phyloP scores from a whole-genome alignment of 2,113 vertebrate genomes.

The Scytalopus superciliaris region DNA sequence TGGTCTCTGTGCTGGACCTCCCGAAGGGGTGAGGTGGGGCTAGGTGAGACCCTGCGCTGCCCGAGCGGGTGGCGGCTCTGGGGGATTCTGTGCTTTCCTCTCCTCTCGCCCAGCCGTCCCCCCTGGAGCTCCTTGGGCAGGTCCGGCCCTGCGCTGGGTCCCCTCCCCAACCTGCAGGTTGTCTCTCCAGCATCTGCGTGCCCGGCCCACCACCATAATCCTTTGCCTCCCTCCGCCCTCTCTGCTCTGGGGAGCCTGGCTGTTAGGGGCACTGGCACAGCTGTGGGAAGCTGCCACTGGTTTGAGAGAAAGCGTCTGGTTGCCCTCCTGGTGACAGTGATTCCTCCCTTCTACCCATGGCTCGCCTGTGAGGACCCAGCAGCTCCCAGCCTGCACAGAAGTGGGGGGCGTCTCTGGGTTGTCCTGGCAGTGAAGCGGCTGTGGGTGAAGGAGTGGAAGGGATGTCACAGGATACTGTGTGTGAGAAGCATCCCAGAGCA shows the following conservation, averaged over 20 bases:
- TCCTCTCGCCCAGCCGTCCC: neutral
- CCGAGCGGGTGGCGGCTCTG: rapidly evolving
- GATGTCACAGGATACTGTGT: neutral
- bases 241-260: neutral
- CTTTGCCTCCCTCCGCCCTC: neutral
- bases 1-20: neutral
- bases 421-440: neutral
- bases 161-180: rapidly evolving
- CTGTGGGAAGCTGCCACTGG: neutral
- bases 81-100: neutral
- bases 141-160: neutral
- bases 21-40: no score
- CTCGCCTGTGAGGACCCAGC: neutral
- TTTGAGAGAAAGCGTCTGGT: neutral
- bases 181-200: neutral
- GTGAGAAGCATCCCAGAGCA: neutral
- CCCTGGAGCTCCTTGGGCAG: neutral
- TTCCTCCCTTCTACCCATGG: neutral
- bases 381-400: neutral
- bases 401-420: neutral
- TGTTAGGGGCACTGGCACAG: neutral
- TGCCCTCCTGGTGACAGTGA: neutral
- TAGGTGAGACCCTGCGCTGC: neutral
- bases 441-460: neutral
- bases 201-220: rapidly evolving